Base-by-base conservation (phyloP, 2,888 invertebrate species). In the Drosophila neotestacea region DNA sequence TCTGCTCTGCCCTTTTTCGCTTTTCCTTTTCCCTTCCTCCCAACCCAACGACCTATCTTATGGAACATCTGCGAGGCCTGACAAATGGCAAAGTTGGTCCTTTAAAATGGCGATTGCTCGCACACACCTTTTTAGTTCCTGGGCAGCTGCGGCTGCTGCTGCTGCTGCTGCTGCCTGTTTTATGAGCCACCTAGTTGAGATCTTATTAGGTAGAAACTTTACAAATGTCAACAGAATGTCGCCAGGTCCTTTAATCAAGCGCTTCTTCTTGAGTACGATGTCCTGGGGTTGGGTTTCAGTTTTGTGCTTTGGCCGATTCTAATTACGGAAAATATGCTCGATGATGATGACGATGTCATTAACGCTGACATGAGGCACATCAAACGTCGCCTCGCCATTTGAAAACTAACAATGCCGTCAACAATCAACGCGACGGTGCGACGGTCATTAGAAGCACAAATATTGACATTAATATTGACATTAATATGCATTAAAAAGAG, bases 391-490 rank as follows among this genome's bases (percentile, higher is more conserved):
- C 63, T 59, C 60, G 55, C 54, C 71, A 54, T 42, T 46, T 32
- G 30, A 44, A 69, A 77, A 70, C 73, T 77, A 83, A 73, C 86
- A 82, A 83, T 71, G 78, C 82, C 70, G 70, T 64, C 84, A 83
- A 50, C 63, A 68, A 50, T 58, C 46, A 48, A 28, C 47, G 34
- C 42, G 50, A 51, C 51, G 27, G 38, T 50, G 48, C 63, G 64
- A 55, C 74, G 88, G 89, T 90, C 88, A 88, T 88, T 90, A 90
- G 82, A 85, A 67, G 71, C 72, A 73, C 79, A 90, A 88, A 90
- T 90, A 90, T 90, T 90, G 90, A 81, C 90, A 90, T 90, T 84
- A 90, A 90, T 88, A 90, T 90, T 90, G 90, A 90, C 90, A 89
- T 90, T 84, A 78, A 89, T 90, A 89, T 84, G 82, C 80, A 90